Base-by-base conservation (phyloP, 2,797 vertebrate species). In the Alauda arvensis region DNA sequence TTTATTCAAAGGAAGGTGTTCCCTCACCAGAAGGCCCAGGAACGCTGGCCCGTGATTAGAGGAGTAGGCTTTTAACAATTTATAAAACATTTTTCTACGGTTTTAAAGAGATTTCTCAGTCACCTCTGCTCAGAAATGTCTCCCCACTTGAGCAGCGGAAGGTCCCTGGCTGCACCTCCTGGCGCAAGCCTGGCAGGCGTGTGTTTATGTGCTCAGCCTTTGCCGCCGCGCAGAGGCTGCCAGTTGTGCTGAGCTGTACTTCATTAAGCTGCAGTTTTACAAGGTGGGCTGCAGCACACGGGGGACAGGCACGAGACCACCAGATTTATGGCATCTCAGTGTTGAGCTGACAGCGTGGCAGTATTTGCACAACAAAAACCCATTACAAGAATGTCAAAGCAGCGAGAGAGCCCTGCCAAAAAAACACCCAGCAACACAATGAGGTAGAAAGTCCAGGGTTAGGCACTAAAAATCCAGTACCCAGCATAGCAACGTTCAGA, bases 231-330 rank as follows among this genome's bases (percentile, higher is more conserved):
- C 90, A 93, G 82, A 91, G 89, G 28, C 91, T 87, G 94, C 87
- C 89, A 77, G 20, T 78, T 90, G 78, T 84, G 28, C 93, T 42
- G 65, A 3, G 3, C 93, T 65, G 56, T 49, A 86, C 93, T 96
- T 97, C 95, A 96, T 96, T 96, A 96, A 93, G 93, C 85, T 91
- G 78, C 56, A 84, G 71, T 95, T 97, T 97, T 96, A 97, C 8
- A 88, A 96, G 93, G 94, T 95, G 94, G 89, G 74, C 53, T 76
- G 94, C 90, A 89, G 86, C 87, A 65, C 92, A 62, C 29, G 0
- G 69, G 95, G 88, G 94, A 92, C 91, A 81, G 93, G 88, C 93
- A 94, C 29, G 62, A 94, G 93, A 77, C 67, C 90, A 78, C 63
- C 61, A 71, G 95, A 95, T 97, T 97, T 96, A 95, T 51, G 87